Conservation (phyloP, 2,113 vertebrate genomes). For the Pygoscelis antarcticus region DNA sequence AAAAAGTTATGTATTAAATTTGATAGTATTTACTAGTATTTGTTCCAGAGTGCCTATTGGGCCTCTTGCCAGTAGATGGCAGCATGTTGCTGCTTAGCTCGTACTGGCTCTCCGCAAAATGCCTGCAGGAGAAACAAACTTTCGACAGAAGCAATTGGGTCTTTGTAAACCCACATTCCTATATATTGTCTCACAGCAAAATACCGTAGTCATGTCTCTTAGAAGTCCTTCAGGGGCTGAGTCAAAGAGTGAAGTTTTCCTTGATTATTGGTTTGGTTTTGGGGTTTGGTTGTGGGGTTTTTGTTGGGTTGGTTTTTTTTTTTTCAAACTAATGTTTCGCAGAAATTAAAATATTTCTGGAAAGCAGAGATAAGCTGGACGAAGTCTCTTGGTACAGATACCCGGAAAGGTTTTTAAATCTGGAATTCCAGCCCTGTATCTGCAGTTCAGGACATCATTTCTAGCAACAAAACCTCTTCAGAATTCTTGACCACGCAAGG, state of each 20-base stretch:
- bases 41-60: not conserved
- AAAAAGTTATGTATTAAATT: not conserved
- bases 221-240: not conserved
- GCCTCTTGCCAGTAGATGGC: constrained; percentile 73
- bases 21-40: not conserved
- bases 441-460: not conserved
- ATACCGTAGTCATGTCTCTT: not conserved
- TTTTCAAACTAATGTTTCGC: not conserved
- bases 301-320: no score
- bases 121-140: not conserved
- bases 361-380: constrained; percentile 1
- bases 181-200: not conserved
- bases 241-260: not conserved
- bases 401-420: not conserved
- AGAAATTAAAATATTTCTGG: constrained; percentile 18
- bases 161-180: not conserved
- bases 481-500: not conserved
- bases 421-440: not conserved
- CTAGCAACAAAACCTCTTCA: not conserved
- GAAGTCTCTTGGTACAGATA: not conserved
- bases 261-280: not conserved
- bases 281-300: not conserved
- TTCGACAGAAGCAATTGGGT: not conserved
- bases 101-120: not conserved
- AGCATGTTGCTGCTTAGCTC: constrained; percentile 63